A percentile compares a stretch with the other conserved stretches of the same genome.
Conservation (phyloP, 2,797 vertebrate genomes). For the Coranthus polyacanthus region DNA sequence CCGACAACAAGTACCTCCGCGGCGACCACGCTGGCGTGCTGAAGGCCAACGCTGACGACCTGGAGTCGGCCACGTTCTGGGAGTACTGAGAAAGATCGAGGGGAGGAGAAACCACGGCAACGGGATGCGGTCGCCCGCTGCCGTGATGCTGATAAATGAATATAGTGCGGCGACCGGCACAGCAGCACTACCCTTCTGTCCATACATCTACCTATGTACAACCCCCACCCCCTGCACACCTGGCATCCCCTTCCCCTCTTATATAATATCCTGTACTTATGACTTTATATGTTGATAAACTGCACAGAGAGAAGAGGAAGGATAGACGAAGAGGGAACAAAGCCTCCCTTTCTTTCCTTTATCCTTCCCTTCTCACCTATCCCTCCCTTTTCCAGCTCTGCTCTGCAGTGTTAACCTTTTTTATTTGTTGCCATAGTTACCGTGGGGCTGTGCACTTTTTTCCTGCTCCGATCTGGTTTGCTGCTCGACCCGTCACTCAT, state of each 20-base stretch:
- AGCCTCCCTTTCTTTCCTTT: slow-evolving; percentile 36
- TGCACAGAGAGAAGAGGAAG: slow-evolving; percentile 70
- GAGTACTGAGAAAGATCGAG: slow-evolving; percentile 89
- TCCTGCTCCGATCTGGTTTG: slow-evolving; percentile 72
- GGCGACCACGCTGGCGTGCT: slow-evolving; percentile 98
- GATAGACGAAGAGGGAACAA: slow-evolving; percentile 45
- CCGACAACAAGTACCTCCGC: slow-evolving; percentile 93
- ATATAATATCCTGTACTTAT: slow-evolving; percentile 46
- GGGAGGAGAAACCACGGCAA: not conserved
- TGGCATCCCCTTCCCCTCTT: not conserved
- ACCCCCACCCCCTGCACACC: not conserved
- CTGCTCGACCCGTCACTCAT: slow-evolving; percentile 65
- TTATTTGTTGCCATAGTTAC: slow-evolving; percentile 81
- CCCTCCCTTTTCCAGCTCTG: slow-evolving; percentile 57
- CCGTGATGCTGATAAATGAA: slow-evolving; percentile 29
- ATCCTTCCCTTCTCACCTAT: slow-evolving; percentile 21
- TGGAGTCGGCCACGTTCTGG: slow-evolving; percentile 96
- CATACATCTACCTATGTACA: slow-evolving; percentile 31
- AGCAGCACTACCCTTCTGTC: slow-evolving; percentile 16
- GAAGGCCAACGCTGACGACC: slow-evolving; percentile 92
- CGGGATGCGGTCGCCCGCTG: slow-evolving; percentile 18
- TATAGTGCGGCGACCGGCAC: slow-evolving; percentile 22
- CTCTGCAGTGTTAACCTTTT: slow-evolving; percentile 62
- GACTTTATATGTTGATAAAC: slow-evolving; percentile 72
- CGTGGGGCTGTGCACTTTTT: slow-evolving; percentile 75